phyloP scores from a whole-genome alignment of 2,113 vertebrate species.

The Oxygymnocypris stewartii region DNA sequence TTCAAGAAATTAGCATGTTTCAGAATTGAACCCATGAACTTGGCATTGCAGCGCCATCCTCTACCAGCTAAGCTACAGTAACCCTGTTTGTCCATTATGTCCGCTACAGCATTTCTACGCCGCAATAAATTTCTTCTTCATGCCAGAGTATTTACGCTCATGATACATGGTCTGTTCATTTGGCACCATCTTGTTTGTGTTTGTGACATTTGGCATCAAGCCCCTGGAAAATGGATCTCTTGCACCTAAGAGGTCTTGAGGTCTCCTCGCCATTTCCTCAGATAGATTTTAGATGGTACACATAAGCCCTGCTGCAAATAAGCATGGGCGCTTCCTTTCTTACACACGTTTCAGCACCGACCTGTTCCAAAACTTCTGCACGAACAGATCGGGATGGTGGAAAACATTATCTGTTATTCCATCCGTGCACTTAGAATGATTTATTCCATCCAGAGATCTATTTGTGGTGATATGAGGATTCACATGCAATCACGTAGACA shows the following conservation, averaged over 20 bases:
- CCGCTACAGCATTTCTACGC: background rate
- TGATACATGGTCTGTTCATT: conserved; percentile 1
- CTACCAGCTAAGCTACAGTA: background rate
- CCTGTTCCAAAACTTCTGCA: background rate
- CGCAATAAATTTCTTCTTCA: background rate
- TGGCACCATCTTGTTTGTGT: conserved; percentile 1
- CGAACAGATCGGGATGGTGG: background rate
- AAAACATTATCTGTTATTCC: conserved; percentile 28
- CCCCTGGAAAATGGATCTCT: conserved; percentile 45
- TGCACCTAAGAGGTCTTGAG: conserved; percentile 2
- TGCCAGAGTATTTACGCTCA: conserved; percentile 8
- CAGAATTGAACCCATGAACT: background rate
- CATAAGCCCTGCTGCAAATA: conserved; percentile 24
- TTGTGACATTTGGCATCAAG: conserved; percentile 30
- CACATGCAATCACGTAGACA: conserved; percentile 7
- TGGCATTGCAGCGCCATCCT: background rate
- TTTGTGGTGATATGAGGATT: background rate
- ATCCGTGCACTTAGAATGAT: conserved; percentile 1
- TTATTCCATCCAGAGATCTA: conserved; percentile 1
- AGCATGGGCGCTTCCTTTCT: background rate
- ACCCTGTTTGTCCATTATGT: background rate
- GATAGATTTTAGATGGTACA: conserved; percentile 26
- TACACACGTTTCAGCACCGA: background rate
- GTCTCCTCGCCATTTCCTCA: conserved; percentile 1
- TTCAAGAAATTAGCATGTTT: background rate